phyloP scores from a whole-genome alignment of 2,113 vertebrate genomes.

The Takifugu bimaculatus region DNA sequence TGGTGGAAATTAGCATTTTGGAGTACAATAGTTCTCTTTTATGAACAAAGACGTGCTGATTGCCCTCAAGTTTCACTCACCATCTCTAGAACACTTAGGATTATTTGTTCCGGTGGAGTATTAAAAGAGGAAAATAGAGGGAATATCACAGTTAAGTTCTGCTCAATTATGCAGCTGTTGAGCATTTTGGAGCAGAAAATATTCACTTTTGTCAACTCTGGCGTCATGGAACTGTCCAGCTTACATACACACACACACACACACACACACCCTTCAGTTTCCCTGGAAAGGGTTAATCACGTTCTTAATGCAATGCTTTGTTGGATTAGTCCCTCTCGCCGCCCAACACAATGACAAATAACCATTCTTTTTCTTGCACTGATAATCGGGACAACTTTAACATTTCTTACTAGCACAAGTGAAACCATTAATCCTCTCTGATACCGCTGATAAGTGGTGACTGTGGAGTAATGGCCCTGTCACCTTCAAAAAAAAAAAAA shows the following conservation, averaged over 20 bases:
- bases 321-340: constrained; percentile 86
- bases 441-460: constrained; percentile 96
- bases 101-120: constrained; percentile 4
- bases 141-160: not conserved
- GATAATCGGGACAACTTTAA: constrained; percentile 99
- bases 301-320: constrained; percentile 75
- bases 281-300: constrained; percentile 85
- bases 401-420: constrained; percentile 96
- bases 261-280: constrained; percentile 5
- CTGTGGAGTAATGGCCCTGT: constrained; percentile 98
- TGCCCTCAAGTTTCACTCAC: not conserved
- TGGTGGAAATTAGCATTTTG: not conserved
- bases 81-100: not conserved
- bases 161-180: not conserved
- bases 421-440: constrained; percentile 99
- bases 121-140: not conserved
- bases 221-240: constrained; percentile 5
- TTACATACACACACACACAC: too few relatives aligned
- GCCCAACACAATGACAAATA: constrained; percentile 98
- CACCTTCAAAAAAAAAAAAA: constrained; percentile 75
- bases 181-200: constrained; percentile 17
- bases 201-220: constrained; percentile 21
- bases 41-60: constrained; percentile 2
- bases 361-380: constrained; percentile 96
- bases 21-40: not conserved